These are phyloP conservation scores for Biston betularia DNA, from an alignment of 2,888 invertebrate genomes.

Conservation along the genomic window DNA sequence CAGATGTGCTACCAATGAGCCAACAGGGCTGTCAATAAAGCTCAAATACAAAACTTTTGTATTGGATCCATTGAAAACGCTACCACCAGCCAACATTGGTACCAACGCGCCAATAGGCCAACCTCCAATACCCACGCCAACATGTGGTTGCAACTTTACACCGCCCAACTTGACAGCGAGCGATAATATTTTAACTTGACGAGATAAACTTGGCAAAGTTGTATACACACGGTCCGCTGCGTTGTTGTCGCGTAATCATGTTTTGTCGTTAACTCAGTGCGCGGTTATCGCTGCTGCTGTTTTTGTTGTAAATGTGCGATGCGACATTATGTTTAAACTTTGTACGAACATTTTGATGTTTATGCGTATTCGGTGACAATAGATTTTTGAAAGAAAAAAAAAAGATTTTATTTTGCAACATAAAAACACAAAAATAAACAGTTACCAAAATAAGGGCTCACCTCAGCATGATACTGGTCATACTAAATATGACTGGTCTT, in stretches of 20 bases:
- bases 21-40: too few relatives aligned
- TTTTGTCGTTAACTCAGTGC: slow-evolving; percentile 33
- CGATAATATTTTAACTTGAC: slow-evolving; percentile 52
- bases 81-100: slow-evolving; percentile 2
- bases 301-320: slow-evolving; percentile 25
- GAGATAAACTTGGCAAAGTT: slow-evolving; percentile 46
- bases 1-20: too few relatives aligned
- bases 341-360: slow-evolving; percentile 1
- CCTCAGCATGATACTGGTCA: too few relatives aligned
- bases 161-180: slow-evolving; percentile 38
- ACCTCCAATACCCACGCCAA: slow-evolving; percentile 10
- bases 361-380: slow-evolving; percentile 11
- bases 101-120: slow-evolving; percentile 10
- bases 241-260: slow-evolving; percentile 35
- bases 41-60: too few relatives aligned
- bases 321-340: slow-evolving; percentile 26
- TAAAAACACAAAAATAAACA: too few relatives aligned
- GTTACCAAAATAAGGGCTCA: too few relatives aligned
- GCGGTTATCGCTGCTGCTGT: slow-evolving; percentile 23
- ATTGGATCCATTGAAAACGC: too few relatives aligned
- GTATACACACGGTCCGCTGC: slow-evolving; percentile 32
- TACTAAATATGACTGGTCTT: too few relatives aligned
- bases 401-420: too few relatives aligned
- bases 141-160: slow-evolving; percentile 41
- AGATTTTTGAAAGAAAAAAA: too few relatives aligned